phyloP scores from a whole-genome alignment of 2,888 invertebrate genomes.

The Scotopteryx bipunctaria region DNA sequence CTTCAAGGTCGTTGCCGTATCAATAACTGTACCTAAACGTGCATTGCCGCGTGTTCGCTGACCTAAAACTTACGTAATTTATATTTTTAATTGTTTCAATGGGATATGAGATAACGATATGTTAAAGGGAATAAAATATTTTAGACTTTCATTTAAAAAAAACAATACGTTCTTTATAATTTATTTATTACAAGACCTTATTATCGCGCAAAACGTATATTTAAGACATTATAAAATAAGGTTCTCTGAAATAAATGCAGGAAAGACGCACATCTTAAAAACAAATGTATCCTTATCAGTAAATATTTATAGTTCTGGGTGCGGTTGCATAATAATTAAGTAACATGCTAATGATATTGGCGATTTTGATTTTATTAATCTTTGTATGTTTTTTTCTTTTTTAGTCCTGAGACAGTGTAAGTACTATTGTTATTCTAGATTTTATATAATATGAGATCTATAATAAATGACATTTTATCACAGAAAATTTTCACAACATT shows the following conservation, averaged over 20 bases:
- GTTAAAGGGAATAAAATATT: neutral
- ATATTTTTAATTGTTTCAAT: neutral
- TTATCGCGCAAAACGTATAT: neutral
- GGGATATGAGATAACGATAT: neutral
- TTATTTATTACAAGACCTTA: too few relatives aligned
- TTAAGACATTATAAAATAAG: slow-evolving; percentile 3
- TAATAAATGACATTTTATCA: slow-evolving; percentile 5
- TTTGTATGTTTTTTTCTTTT: too few relatives aligned
- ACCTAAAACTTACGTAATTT: neutral
- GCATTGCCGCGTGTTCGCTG: slow-evolving; percentile 10
- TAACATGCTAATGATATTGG: neutral
- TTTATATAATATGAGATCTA: slow-evolving; percentile 3
- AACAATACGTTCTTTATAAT: neutral
- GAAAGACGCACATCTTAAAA: neutral
- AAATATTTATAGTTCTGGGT: slow-evolving; percentile 4
- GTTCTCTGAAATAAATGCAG: slow-evolving; percentile 4
- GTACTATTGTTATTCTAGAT: neutral
- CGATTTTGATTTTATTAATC: too few relatives aligned
- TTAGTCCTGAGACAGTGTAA: neutral
- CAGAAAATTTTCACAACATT: too few relatives aligned
- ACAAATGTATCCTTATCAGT: neutral
- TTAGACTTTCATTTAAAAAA: slow-evolving; percentile 2
- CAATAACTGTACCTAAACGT: slow-evolving; percentile 24
- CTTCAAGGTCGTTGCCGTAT: slow-evolving; percentile 24
- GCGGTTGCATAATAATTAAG: neutral